Percentiles rank a stretch among this genome's conserved stretches.
These are phyloP conservation scores for Arbacia lixula DNA, from an alignment of 53 echinoderm and acorn worm genomes.

Conservation along the genomic window DNA sequence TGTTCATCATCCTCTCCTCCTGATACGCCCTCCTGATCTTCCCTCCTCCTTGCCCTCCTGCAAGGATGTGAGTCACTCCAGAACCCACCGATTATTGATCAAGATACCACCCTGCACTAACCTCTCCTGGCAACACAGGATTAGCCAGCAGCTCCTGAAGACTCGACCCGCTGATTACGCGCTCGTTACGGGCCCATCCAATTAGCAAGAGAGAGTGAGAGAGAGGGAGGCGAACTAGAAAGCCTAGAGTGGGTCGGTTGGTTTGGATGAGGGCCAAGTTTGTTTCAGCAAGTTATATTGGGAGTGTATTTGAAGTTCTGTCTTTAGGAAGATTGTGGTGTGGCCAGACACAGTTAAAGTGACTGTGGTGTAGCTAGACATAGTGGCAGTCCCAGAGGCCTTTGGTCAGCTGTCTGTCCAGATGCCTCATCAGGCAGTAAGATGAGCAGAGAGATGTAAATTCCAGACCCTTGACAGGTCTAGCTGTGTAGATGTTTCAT, in stretches of 20 bases:
- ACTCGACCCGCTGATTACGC: too few relatives aligned
- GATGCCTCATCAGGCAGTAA: too few relatives aligned
- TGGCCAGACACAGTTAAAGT: constrained; percentile 10
- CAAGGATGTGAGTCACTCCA: constrained; percentile 28
- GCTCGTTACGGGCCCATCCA: too few relatives aligned
- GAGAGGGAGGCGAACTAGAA: not conserved
- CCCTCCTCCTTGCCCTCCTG: not conserved
- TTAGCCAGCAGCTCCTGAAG: too few relatives aligned
- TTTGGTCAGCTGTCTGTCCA: too few relatives aligned
- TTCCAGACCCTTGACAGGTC: too few relatives aligned
- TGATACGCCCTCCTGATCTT: not conserved
- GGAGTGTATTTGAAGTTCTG: not conserved
- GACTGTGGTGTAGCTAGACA: not conserved
- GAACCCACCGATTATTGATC: not conserved
- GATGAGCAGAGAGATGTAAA: too few relatives aligned
- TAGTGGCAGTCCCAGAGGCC: too few relatives aligned
- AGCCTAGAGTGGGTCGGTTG: not conserved
- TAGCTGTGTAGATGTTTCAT: too few relatives aligned
- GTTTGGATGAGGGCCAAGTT: not conserved
- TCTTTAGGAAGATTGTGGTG: constrained; percentile 25
- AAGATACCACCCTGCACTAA: constrained; percentile 4
- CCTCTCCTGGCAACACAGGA: not conserved
- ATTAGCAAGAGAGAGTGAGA: not conserved
- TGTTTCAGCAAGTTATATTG: not conserved
- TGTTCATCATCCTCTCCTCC: too few relatives aligned